These are phyloP conservation scores for Drosophila subsilvestris DNA, from an alignment of 2,888 invertebrate species.

Conservation along the genomic window DNA sequence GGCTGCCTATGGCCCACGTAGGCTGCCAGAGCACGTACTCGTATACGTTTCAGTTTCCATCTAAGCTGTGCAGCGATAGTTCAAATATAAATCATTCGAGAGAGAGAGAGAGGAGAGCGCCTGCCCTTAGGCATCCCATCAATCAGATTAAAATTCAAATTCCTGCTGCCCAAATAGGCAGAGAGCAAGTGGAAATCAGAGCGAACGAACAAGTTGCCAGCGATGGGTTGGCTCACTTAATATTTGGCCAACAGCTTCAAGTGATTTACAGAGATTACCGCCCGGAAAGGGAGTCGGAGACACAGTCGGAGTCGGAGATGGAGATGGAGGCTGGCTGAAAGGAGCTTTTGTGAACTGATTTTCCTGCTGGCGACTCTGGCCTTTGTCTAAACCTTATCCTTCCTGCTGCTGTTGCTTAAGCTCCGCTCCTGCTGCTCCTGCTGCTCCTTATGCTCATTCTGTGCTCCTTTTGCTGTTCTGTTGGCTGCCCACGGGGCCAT, in stretches of 20 bases:
- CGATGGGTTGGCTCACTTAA: conserved; percentile 31
- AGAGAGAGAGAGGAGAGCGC: not conserved
- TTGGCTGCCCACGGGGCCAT: conserved; percentile 23
- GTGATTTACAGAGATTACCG: conserved; percentile 46
- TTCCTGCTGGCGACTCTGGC: conserved; percentile 36
- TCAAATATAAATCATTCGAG: not conserved
- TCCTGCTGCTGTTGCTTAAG: not conserved
- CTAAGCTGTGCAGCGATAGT: not conserved
- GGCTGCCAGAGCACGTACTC: too few species aligned
- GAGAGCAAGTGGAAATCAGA: conserved; percentile 14
- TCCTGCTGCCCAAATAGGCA: conserved; percentile 26
- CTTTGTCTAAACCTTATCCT: conserved; percentile 42
- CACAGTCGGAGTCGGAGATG: too few species aligned
- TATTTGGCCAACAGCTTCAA: conserved; percentile 46
- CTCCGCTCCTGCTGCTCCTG: too few species aligned
- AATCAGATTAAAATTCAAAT: conserved; percentile 46
- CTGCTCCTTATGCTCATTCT: too few species aligned
- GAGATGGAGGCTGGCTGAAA: conserved; percentile 11
- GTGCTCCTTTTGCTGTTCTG: conserved; percentile 18
- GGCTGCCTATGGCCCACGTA: too few species aligned
- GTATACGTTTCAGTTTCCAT: not conserved
- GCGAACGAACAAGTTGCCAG: conserved; percentile 5
- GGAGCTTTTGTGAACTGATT: conserved; percentile 50
- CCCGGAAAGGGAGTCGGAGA: conserved; percentile 23
- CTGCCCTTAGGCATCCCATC: conserved; percentile 22